Conservation (phyloP, 2,113 vertebrate genomes). For the Psophia crepitans region DNA sequence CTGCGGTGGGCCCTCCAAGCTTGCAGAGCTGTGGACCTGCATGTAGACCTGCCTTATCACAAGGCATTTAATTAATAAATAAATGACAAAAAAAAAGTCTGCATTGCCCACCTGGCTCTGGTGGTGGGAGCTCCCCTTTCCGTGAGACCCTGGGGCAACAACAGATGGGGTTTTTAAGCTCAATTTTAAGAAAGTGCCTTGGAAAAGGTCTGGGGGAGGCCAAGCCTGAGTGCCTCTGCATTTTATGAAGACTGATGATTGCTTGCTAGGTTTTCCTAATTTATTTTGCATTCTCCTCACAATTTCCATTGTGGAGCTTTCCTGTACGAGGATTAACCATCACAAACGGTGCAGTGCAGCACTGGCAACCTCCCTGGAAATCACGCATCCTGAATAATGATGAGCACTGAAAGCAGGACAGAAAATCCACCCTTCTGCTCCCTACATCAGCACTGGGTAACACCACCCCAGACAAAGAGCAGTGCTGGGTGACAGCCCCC, state of each 20-base stretch:
- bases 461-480: not conserved
- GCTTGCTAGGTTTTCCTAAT: slow-evolving; percentile 44
- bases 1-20: not conserved
- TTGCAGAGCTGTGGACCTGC: slow-evolving; percentile 26
- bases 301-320: slow-evolving; percentile 44
- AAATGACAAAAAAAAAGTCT: not conserved
- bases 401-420: slow-evolving; percentile 23
- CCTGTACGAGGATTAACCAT: not conserved
- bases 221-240: not conserved
- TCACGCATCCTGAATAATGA: slow-evolving; percentile 54
- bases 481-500: not conserved
- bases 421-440: slow-evolving; percentile 6
- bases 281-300: slow-evolving; percentile 32
- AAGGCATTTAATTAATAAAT: slow-evolving; percentile 3
- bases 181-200: not conserved
- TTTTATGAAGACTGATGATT: not conserved
- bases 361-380: slow-evolving; percentile 53
- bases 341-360: slow-evolving; percentile 50
- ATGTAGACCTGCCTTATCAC: not conserved
- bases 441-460: not conserved
- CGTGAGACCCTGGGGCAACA: not conserved
- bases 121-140: not conserved
- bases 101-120: not conserved
- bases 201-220: not conserved
- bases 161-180: not conserved